Evolutionary conservation across 2,888 invertebrate genomes (phyloP).

Genomic region (Sepioteuthis lessoniana): DNA sequence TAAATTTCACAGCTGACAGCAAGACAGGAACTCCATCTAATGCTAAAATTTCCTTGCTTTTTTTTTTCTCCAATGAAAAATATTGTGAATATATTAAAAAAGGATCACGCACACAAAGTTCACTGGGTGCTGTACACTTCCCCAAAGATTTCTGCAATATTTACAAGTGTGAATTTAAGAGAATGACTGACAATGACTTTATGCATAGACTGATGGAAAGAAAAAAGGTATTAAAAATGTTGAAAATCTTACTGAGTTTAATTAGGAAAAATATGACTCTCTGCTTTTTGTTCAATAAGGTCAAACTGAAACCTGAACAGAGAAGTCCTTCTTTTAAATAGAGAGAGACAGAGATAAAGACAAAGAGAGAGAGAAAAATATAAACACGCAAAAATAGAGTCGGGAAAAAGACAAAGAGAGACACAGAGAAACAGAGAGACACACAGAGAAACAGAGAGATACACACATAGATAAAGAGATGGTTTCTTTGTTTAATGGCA

Average conservation of each 20-base stretch:
- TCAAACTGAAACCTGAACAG: neutral
- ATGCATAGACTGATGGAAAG: constrained; percentile 16
- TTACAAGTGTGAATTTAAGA: constrained; percentile 7
- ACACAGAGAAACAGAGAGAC: neutral
- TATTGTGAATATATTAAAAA: constrained; percentile 24
- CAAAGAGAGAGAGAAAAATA: neutral
- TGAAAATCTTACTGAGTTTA: neutral
- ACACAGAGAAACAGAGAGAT: neutral
- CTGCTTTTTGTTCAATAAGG: neutral
- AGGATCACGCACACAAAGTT: neutral
- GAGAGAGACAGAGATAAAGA: neutral
- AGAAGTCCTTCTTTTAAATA: neutral
- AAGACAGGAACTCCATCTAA: neutral
- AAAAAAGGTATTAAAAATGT: neutral
- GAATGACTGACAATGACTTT: constrained; percentile 25
- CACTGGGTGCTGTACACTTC: neutral
- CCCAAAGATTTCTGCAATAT: neutral
- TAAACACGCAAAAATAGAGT: neutral
- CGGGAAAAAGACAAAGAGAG: neutral
- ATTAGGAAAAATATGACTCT: neutral
- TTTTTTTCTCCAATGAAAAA: neutral
- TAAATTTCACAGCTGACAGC: neutral
- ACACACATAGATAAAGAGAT: neutral
- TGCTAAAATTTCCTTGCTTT: neutral
- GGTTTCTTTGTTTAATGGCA: too few species aligned